Percentiles rank a stretch among this genome's conserved stretches.
These are phyloP conservation scores for Microplitis demolitor DNA, from an alignment of 1,140 invertebrate genomes.

Conservation along the genomic window DNA sequence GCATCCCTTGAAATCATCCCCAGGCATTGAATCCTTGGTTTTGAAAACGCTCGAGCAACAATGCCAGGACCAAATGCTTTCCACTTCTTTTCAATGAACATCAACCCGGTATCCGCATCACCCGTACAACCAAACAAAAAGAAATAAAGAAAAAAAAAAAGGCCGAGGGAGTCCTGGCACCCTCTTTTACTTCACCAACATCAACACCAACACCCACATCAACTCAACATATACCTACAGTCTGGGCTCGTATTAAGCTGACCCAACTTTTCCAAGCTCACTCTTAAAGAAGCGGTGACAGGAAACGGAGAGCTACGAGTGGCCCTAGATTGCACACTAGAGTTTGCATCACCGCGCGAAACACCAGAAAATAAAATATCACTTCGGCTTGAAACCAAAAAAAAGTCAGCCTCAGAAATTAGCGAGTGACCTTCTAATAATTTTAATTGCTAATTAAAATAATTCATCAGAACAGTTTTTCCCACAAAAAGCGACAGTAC, in stretches of 20 bases:
- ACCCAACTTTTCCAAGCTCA: conserved; percentile 20
- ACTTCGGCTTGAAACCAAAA: too few species aligned
- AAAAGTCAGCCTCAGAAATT: too few species aligned
- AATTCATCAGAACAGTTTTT: too few species aligned
- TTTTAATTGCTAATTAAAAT: too few species aligned
- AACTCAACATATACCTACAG: conserved; percentile 1
- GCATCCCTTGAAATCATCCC: not conserved
- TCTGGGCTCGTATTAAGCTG: conserved; percentile 16
- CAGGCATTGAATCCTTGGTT: conserved; percentile 26
- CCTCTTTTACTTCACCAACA: too few species aligned
- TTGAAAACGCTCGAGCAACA: conserved; percentile 33
- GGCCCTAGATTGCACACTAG: conserved; percentile 18
- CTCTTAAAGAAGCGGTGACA: conserved; percentile 7
- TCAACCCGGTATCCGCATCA: conserved; percentile 8
- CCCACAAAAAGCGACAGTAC: too few species aligned
- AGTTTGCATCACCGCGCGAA: too few species aligned
- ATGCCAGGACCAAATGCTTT: conserved; percentile 31
- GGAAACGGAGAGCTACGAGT: conserved; percentile 12
- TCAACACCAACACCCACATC: not conserved
- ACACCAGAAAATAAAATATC: too few species aligned
- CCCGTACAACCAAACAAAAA: not conserved
- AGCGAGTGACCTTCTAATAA: too few species aligned
- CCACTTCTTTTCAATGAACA: conserved; percentile 35
- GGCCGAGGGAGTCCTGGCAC: not conserved
- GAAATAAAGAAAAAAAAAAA: conserved; percentile 23